Evolutionary conservation across 2,113 vertebrate genomes (phyloP), one percentile per base, ranked within the genome.

Genomic region (Ranitomeya imitator): DNA sequence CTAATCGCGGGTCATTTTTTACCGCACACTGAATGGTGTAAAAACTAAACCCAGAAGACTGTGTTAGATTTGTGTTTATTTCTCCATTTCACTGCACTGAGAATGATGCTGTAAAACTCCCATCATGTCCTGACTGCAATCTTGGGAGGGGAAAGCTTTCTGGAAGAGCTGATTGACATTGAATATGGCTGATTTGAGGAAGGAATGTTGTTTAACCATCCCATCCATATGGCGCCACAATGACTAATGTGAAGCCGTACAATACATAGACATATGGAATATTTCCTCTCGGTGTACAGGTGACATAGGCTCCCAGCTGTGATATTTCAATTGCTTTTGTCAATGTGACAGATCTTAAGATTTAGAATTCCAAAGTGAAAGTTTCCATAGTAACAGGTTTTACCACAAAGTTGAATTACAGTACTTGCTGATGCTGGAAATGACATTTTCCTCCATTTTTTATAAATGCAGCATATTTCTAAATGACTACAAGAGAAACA

Each of bases 361-460:
- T 37, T 21, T 31, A 69, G 54, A 11, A 67, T 59, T 65, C 60
- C 52, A 11, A 74, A 45, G 37, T 45, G 37, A 65, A 51, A 18
- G 83, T 90, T 55, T 63, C 89, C 88, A 78, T 86, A 57, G 86
- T 16, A 89, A 90, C 67, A 0, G 51, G 60, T 57, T 83, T 74
- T 55, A 73, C 37, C 76, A 60, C 2, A 77, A 59, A 61, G 59
- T 80, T 0, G 57, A 79, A 26, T 37, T 23, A n/a, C n/a, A n/a
- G n/a, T n/a, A 71, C 63, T 80, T 74, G 37, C 55, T 74, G 11
- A 52, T n/a, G 15, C 52, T 12, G n/a, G 21, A 16, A 14, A 65
- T 31, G 79, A 85, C 79, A 59, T 52, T 37, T 71, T 51, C 4
- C 0, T 45, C 3, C 51, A 18, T 83, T 52, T 69, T 67, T 76